Conservation (phyloP, 1,140 invertebrate species). For the Heliconius himera region DNA sequence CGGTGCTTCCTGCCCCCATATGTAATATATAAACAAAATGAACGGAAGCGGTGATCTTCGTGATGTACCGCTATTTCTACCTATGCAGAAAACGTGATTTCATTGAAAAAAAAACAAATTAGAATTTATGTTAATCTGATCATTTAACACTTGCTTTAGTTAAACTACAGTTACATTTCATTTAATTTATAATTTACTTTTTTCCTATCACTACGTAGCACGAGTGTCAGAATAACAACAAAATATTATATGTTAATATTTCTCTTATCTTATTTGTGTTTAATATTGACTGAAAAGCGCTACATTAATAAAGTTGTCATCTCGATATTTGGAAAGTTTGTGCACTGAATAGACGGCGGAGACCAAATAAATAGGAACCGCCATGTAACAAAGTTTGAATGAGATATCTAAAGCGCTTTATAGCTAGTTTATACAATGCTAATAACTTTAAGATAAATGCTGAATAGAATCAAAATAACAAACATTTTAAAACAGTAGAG, state of each 20-base stretch:
- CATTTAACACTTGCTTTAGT: no score
- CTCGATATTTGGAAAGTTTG: slow-evolving; percentile 53
- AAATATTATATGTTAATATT: neutral
- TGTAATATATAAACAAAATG: no score
- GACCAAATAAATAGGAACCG: slow-evolving; percentile 28
- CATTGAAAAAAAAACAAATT: no score
- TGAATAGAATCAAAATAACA: neutral
- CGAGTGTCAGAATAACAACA: no score
- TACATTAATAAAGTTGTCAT: slow-evolving; percentile 62
- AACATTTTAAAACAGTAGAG: neutral
- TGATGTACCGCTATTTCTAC: no score
- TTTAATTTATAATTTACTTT: no score
- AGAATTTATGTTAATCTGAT: no score
- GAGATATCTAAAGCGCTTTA: slow-evolving; percentile 14
- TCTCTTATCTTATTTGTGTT: neutral
- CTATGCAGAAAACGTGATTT: no score
- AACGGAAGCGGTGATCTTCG: no score
- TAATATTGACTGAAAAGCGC: slow-evolving; percentile 27
- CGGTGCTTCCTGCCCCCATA: no score
- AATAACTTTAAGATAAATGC: neutral
- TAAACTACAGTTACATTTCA: no score
- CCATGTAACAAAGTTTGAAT: slow-evolving; percentile 10
- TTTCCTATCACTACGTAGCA: no score
- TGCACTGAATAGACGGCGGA: slow-evolving; percentile 5
- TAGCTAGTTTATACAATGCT: neutral